phyloP scores from a whole-genome alignment of 2,888 invertebrate genomes.

The Merodon equestris region DNA sequence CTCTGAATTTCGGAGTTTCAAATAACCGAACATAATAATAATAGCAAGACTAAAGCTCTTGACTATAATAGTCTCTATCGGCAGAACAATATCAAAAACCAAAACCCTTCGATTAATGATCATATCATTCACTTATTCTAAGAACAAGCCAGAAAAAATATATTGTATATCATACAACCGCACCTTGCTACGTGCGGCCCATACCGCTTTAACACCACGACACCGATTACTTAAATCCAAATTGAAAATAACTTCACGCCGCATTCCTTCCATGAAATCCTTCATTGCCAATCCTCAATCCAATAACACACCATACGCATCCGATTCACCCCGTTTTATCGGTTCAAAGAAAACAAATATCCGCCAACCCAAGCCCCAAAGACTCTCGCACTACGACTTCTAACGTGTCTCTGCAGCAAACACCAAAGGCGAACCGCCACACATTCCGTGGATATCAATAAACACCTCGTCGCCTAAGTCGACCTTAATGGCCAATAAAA shows the following conservation, averaged over 20 bases:
- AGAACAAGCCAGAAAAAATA: no score
- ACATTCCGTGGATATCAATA: constrained; percentile 54
- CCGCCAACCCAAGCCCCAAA: not conserved
- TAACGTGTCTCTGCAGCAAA: constrained; percentile 31
- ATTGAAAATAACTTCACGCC: constrained; percentile 58
- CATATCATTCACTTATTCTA: no score
- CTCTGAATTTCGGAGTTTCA: no score
- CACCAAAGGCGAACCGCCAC: constrained; percentile 29
- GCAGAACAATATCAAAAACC: no score
- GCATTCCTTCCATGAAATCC: constrained; percentile 42
- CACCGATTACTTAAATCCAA: constrained; percentile 48
- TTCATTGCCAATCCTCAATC: not conserved
- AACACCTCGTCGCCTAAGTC: constrained; percentile 74
- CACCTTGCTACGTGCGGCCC: not conserved
- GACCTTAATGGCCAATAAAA: constrained; percentile 79
- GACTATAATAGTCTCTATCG: no score
- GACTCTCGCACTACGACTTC: constrained; percentile 23
- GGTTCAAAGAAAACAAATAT: constrained; percentile 42
- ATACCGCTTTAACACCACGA: not conserved
- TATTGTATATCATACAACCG: no score
- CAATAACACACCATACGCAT: constrained; percentile 25
- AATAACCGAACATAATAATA: no score
- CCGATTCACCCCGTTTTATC: constrained; percentile 29
- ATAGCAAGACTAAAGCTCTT: no score
- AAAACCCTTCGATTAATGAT: no score